A percentile compares a stretch with the other conserved stretches of the same genome.
phyloP scores from a whole-genome alignment of 2,888 invertebrate species.

The Plagiodera versicolora region DNA sequence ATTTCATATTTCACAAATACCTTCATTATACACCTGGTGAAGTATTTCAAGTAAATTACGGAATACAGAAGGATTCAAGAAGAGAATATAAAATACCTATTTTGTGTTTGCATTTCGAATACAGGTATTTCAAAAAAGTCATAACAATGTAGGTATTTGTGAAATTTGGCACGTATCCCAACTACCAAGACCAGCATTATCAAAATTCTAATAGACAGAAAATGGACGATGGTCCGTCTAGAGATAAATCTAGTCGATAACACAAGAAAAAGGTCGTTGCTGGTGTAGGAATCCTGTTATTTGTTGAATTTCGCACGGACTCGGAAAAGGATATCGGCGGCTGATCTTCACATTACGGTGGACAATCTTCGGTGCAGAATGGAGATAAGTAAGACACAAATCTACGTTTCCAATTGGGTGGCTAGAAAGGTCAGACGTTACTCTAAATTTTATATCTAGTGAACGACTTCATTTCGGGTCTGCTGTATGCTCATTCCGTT shows the following conservation, averaged over 20 bases:
- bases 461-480: conserved; percentile 7
- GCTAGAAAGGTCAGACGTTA: conserved; percentile 45
- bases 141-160: background rate
- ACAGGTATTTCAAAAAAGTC: no score
- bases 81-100: no score
- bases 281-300: conserved; percentile 11
- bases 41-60: no score
- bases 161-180: conserved; percentile 14
- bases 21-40: no score
- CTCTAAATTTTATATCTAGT: conserved; percentile 50
- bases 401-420: conserved; percentile 47
- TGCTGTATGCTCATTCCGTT: background rate
- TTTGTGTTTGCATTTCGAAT: no score
- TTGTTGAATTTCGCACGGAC: conserved; percentile 12
- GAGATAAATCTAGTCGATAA: conserved; percentile 13
- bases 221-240: conserved; percentile 13
- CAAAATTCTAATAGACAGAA: conserved; percentile 11
- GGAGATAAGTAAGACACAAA: conserved; percentile 49
- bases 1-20: no score
- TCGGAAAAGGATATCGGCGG: conserved; percentile 12
- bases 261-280: conserved; percentile 11
- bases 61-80: no score
- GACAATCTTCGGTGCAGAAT: conserved; percentile 12
- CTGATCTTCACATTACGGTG: conserved; percentile 9
- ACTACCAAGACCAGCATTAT: background rate